phyloP scores from a whole-genome alignment of 2,797 vertebrate species.

The Tadarida brasiliensis region DNA sequence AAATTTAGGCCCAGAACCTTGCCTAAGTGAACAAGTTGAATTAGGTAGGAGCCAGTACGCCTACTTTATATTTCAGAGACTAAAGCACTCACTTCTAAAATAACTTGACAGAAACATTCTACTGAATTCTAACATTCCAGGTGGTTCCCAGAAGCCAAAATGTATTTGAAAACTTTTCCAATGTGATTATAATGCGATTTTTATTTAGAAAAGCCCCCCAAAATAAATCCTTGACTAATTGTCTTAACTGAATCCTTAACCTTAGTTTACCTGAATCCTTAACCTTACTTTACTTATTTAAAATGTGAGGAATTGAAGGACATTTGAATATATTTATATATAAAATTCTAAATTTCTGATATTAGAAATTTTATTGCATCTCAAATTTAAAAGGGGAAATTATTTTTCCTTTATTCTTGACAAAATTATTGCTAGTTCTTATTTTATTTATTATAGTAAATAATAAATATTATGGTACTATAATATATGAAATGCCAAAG shows the following conservation, averaged over 20 bases:
- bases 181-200: not conserved
- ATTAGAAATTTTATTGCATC: not conserved
- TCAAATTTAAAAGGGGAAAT: not conserved
- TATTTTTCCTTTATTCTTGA: not conserved
- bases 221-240: not conserved
- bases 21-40: not conserved
- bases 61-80: not conserved
- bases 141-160: not conserved
- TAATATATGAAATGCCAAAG: not conserved
- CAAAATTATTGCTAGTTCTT: not conserved
- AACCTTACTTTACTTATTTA: slow-evolving; percentile 4
- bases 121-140: not conserved
- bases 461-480: not conserved
- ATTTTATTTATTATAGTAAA: not conserved
- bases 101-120: not conserved
- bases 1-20: not conserved
- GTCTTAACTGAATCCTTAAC: not conserved
- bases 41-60: too few relatives aligned
- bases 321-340: not conserved
- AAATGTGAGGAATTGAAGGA: not conserved
- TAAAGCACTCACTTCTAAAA: not conserved
- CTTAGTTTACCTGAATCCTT: not conserved
- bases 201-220: not conserved
- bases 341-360: not conserved
- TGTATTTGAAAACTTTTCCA: not conserved